Base-by-base conservation (phyloP, 2,113 vertebrate genomes). In the Clarias batrachus region DNA sequence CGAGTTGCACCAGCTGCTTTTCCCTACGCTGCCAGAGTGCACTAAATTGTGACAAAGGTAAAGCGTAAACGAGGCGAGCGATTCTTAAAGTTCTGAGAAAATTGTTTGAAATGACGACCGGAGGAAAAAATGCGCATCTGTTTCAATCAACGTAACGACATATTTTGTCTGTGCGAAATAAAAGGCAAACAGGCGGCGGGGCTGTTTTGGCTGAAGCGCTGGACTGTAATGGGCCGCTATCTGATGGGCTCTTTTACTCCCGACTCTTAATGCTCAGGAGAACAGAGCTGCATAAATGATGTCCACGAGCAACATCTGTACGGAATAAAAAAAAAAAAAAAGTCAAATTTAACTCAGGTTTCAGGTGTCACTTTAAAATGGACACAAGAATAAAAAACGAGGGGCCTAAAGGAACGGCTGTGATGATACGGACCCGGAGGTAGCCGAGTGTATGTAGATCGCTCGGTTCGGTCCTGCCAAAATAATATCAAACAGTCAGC, bases 261-360 rank as follows among this genome's bases (percentile, higher is more conserved):
- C 37, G 7, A 68, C 57, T 82, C 48, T 62, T 54, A 86, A 82
- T 56, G 70, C 68, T 86, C 79, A 16, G 76, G 13, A 57, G 41
- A 25, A 60, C 74, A 19, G 23, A 80, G n/a, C 70, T 30, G 70
- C 19, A 27, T 73, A 82, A 48, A 63, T n/a, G 68, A 82, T 62
- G 57, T 70, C 71, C 79, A 63, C 2, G 57, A 82, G 85, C 52
- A 86, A 82, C 85, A 86, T 86, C 85, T 86, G 85, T 63, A 74
- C 70, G 9, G 78, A 62, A 70, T 73, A 85, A 68, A 66, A 73
- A 30, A 19, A 84, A 65, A 65, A 77, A 71, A 81, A 79, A 54
- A 80, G 84, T 54, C 25, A 25, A 81, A 86, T 48, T 86, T 37
- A 65, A 48, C 62, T 33, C 27, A 71, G 77, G 48, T 27, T 85